Evolutionary conservation across 2,797 vertebrate species (phyloP).

Genomic region (Hoplostethus atlanticus): DNA sequence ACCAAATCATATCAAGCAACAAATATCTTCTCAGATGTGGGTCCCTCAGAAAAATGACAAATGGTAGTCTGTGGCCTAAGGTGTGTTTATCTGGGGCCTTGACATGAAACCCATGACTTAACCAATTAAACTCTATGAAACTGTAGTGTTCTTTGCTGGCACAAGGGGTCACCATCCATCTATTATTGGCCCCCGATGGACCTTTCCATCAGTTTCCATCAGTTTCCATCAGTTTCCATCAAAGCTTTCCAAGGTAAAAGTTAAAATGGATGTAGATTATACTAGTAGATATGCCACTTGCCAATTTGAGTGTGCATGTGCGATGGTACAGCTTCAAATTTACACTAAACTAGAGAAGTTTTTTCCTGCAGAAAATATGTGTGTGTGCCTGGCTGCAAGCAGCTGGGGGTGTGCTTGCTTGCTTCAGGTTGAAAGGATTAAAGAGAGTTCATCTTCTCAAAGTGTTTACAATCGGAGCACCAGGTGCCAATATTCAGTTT

Average conservation of each 20-base stretch:
- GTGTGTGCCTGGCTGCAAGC: not conserved
- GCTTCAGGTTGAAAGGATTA: too few species aligned
- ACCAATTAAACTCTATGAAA: not conserved
- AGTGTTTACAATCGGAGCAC: too few species aligned
- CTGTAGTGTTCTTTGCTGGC: conserved; percentile 14
- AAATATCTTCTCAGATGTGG: too few species aligned
- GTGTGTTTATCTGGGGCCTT: too few species aligned
- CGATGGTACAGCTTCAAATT: too few species aligned
- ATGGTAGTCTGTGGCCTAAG: too few species aligned
- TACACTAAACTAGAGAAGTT: too few species aligned
- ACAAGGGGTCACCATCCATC: conserved; percentile 47
- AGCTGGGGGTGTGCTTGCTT: too few species aligned
- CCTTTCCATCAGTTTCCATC: not conserved
- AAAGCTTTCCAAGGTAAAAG: not conserved
- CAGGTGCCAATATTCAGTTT: too few species aligned
- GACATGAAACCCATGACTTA: not conserved
- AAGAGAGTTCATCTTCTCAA: too few species aligned
- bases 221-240: not conserved
- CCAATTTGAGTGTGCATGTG: not conserved
- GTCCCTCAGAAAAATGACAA: too few species aligned
- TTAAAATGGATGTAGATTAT: not conserved
- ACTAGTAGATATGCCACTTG: not conserved
- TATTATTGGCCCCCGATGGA: not conserved
- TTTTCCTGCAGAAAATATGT: not conserved
- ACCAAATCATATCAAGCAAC: too few species aligned